A percentile compares a stretch with the other conserved stretches of the same genome.
Conservation (phyloP, 2,113 vertebrate genomes). For the Cyanocitta stelleri region DNA sequence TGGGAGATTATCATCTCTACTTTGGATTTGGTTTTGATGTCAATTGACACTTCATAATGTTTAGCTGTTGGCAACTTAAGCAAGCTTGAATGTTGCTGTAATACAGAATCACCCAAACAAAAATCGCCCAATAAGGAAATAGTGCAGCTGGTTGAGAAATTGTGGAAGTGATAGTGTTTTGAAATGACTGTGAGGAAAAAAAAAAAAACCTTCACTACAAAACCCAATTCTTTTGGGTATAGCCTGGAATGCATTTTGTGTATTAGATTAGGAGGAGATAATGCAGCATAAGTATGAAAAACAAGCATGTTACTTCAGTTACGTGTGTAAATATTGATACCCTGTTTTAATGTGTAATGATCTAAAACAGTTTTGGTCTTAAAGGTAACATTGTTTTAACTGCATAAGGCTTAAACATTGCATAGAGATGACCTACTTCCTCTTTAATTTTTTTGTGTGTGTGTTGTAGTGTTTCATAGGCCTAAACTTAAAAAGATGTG, state of each 20-base stretch:
- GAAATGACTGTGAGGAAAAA: slow-evolving; percentile 8
- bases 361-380: background rate
- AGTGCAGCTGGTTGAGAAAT: slow-evolving; percentile 55
- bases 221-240: background rate
- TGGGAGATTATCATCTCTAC: background rate
- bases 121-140: slow-evolving; percentile 22
- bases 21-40: background rate
- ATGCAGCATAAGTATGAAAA: background rate
- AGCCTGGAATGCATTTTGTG: background rate
- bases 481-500: background rate
- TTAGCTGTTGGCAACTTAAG: background rate
- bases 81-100: background rate
- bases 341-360: background rate
- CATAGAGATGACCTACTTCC: background rate
- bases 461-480: background rate
- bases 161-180: slow-evolving; percentile 58
- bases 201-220: background rate
- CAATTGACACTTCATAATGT: background rate
- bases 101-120: slow-evolving; percentile 44
- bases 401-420: background rate
- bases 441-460: background rate
- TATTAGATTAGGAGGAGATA: background rate
- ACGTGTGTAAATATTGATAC: background rate
- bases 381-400: background rate
- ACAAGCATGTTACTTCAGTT: background rate